These are phyloP conservation scores for Denticeps clupeoides DNA, from an alignment of 2,797 vertebrate genomes.

Conservation along the genomic window DNA sequence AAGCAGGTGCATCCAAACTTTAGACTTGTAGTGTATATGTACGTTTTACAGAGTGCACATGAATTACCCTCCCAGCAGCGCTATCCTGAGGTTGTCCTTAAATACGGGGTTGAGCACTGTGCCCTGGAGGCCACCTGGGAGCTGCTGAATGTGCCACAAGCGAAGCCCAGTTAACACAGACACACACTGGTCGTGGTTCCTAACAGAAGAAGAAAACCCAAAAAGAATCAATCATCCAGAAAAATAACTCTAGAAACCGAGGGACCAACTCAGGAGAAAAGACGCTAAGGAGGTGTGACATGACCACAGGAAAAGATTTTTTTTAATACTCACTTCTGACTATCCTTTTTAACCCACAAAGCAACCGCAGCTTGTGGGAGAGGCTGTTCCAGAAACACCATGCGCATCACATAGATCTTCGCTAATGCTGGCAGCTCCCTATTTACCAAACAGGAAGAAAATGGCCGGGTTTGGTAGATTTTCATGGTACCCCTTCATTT, in stretches of 20 bases:
- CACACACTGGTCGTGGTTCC: conserved; percentile 77
- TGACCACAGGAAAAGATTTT: no score
- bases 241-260: no score
- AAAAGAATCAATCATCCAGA: no score
- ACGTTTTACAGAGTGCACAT: conserved; percentile 8
- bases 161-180: conserved; percentile 70
- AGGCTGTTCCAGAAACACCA: conserved; percentile 84
- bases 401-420: conserved; percentile 85
- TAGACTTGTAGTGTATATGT: no score
- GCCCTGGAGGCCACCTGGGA: conserved; percentile 82
- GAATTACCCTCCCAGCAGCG: conserved; percentile 77
- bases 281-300: no score
- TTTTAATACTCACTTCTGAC: conserved; percentile 71
- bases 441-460: neutral
- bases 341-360: conserved; percentile 81
- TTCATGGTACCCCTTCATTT: no score
- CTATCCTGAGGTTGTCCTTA: conserved; percentile 78
- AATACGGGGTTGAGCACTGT: conserved; percentile 77
- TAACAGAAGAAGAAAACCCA: conserved; percentile 40
- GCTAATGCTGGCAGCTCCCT: conserved; percentile 79
- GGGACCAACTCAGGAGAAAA: no score
- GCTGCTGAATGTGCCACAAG: conserved; percentile 79
- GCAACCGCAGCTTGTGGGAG: conserved; percentile 78
- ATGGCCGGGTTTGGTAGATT: no score
- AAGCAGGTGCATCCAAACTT: no score